Evolutionary conservation across 2,113 vertebrate genomes (phyloP), one percentile per base, ranked within the genome.

Genomic region (Pseudopipra pipra): DNA sequence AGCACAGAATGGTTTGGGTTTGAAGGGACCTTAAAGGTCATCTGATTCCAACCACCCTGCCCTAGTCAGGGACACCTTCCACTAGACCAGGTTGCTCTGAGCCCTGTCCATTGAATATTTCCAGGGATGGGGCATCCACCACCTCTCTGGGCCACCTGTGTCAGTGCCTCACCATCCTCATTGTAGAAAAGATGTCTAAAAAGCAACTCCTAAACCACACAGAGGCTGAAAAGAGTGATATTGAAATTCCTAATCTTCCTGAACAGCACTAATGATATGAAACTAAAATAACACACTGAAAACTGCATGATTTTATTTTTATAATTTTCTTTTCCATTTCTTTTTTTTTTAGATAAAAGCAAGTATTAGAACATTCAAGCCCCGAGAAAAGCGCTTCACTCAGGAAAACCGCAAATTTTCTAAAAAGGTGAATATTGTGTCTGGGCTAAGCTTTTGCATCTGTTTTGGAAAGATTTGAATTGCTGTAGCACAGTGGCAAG

Each of bases 321-420:
- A 5, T 30, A 49, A 28, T 62, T 63, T 58, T 56, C 4, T n/a
- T 35, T 58, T 35, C 5, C 24, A 41, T 19, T 41, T 62, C n/a
- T 56, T 21, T 20, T 20, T 81, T 74, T 62, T 6, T 35, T n/a
- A 99, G 99, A 96, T 99, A 87, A 98, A 98, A 98, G 99, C 99
- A 77, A 98, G 98, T 20, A 73, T 99, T 80, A 98, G 97, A 96
- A 99, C 99, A 35, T 99, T 99, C 92, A 96, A 97, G 52, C 99
- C 99, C 12, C 98, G 98, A 91, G 99, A 99, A 95, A 98, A 97
- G 37, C 98, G 98, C 95, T 98, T 98, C 74, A 89, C 95, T 6
- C 99, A 99, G 93, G 99, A 99, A 67, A 98, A 97, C 83, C 96
- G 97, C 39, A 99, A 99, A 95, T 98, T 99, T 94, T 99, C 98